Base-by-base conservation (phyloP, 2,113 vertebrate genomes). In the Bathybates hornii region DNA sequence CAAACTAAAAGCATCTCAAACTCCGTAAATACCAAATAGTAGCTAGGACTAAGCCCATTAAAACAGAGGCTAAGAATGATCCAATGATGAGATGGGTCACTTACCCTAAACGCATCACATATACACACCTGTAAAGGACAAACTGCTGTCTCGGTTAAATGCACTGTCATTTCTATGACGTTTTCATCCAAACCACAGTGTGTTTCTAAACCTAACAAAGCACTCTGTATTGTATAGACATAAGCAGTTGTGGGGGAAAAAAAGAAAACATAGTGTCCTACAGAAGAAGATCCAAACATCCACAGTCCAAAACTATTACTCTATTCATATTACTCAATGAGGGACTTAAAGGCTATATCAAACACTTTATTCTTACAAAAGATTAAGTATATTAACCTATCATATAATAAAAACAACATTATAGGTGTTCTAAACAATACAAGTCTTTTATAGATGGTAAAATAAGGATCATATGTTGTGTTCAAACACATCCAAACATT, bases 241-340 rank as follows among this genome's bases (percentile, higher is more conserved):
- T 29, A 29, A 17, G 14, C 14, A 73, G 41, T 14, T 73, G 59
- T 36, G 17, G 9, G 12, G 5, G 0, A 0, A 2, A 24, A 38
- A 66, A n/a, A 38, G 19, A 41, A 68, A 41, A 41, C 19, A 9
- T 52, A 13, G 34, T 38, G 17, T 68, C 63, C 66, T 27, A 45
- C 38, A 73, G 66, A 73, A 45, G 38, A 73, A 27, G 38, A 73
- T 27, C 66, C 66, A 73, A 43, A 73, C n/a, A 71, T 43, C 38
- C 36, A 71, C 36, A 45, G 38, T 73, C 21, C 66, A 73, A 45
- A 73, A 73, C 38, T 14, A 43, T 43, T 71, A 71, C 38, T 71
- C 66, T 13, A 43, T 43, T 71, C 66, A 24, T 24, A 38, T 71
- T 71, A 71, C 13, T 45, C 13, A 73, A 3, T 17, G 38, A 73